Base-by-base conservation (phyloP, 2,888 invertebrate species). In the Elmis aenea region DNA sequence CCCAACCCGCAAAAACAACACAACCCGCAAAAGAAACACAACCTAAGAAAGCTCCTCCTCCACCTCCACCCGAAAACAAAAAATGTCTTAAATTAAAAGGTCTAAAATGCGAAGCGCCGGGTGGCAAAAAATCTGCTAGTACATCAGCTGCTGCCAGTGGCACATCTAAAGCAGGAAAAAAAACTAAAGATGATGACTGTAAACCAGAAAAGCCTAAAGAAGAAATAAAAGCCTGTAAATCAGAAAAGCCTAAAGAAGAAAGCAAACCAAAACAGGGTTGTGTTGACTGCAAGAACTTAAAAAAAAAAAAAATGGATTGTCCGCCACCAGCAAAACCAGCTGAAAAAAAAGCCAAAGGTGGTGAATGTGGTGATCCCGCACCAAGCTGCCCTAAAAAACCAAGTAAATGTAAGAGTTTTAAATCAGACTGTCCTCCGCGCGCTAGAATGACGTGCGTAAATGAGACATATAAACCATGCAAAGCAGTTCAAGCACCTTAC, bases 401-500 rank as follows among this genome's bases (percentile, higher is more conserved):
- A 5, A 6, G 5, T 5, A 36, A 32, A 13, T 38, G 28, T 16
- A 13, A 24, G 12, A 26, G n/a, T 2, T 18, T 42, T 5, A 26
- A 26, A 10, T 12, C 10, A 3, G 26, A 32, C 6, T 47, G 50
- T 20, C 32, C 38, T 10, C 40, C 42, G 6, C 34, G 33, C 8
- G 37, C 27, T 1, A 25, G 46, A 21, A 11, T 13, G 3, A 11
- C 11, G 1, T 49, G 49, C 13, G 16, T 30, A 27, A 11, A 13
- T 1, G 3, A 21, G 2, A 13, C 25, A 6, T 13, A 18, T 13
- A 25, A 26, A 32, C 20, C 32, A 2, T 49, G 48, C 22, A 42
- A 37, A 12, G 21, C 45, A 4, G 14, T 33, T 15, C 26, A 32
- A 10, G 21, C 52, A 1, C 52, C 52, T 2, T 52, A 45, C 23